Evolutionary conservation across 23 tunicate species (phyloP), one percentile per base, ranked within the genome.

Genomic region (Diplosoma virens): DNA sequence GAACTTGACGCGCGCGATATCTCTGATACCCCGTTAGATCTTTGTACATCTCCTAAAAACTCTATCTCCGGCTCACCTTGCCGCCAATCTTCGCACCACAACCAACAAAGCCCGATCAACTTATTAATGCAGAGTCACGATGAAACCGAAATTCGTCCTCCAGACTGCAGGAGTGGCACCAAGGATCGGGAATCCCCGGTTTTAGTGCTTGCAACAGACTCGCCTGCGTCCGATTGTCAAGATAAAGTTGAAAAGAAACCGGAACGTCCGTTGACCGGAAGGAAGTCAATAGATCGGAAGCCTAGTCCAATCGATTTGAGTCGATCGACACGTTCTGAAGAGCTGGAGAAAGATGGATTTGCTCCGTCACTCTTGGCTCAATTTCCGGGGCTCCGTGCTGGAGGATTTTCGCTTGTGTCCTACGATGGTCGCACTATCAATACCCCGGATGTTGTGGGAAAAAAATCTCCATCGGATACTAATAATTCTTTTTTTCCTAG

Each of bases 251-350:
- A 26, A 5, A 30, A 33, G 30, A 32, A n/a, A 1, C 47, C 23
- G 1, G 22, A 59, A 30, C 33, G 82, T 20, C 50, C 79, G 24
- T 32, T 81, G 21, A 67, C 87, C 30, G 83, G 95, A 26, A 81
- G 77, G 64, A 89, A 78, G 47, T 78, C 84, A 41, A 70, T 77
- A 16, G 88, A 83, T 73, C 70, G 81, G 37, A 89, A 89, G 33
- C 96, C 96, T n/a, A 71, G 85, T 60, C 88, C 88, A 14, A 89
- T 89, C 26, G 96, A 89, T 64, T 75, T 89, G 33, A 82, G 88
- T 50, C 37, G 77, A 18, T 75, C 96, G 0, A 89, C 87, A n/a
- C 53, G 83, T 0, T 71, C 89, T 11, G 95, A 75, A 7, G 90
- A 84, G 11, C 68, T 32, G 0, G 78, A 75, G 16, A 32, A 22